phyloP scores from a whole-genome alignment of 2,888 invertebrate genomes.

The Entomobrya proxima region DNA sequence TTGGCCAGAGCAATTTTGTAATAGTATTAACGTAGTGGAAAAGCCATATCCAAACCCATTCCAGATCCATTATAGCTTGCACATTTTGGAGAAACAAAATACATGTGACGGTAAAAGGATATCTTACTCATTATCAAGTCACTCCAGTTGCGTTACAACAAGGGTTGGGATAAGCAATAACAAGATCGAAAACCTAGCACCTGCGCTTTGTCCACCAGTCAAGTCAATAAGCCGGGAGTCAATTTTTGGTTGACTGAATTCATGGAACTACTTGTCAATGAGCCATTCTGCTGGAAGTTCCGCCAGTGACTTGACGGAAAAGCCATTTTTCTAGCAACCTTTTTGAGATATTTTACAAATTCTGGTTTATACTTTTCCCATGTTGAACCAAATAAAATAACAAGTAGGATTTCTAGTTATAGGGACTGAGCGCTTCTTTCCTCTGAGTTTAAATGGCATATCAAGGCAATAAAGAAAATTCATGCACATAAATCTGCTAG shows the following conservation, averaged over 20 bases:
- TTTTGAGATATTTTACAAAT: neutral
- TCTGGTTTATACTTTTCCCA: neutral
- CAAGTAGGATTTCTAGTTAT: neutral
- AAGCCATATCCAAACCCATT: too few relatives aligned
- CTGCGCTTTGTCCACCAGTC: constrained; percentile 36
- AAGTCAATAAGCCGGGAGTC: constrained; percentile 21
- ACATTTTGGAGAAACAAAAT: too few relatives aligned
- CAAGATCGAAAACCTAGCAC: constrained; percentile 21
- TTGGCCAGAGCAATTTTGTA: neutral
- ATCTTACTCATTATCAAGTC: neutral
- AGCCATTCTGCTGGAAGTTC: constrained; percentile 47
- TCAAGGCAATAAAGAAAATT: constrained; percentile 39
- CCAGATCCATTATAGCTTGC: too few relatives aligned
- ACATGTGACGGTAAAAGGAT: neutral
- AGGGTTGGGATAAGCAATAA: neutral
- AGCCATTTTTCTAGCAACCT: neutral
- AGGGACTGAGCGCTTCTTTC: neutral
- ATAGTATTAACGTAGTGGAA: neutral
- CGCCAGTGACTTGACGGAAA: neutral
- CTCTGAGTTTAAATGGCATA: neutral
- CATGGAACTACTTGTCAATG: constrained; percentile 56
- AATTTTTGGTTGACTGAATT: constrained; percentile 56
- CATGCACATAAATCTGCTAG: constrained; percentile 39
- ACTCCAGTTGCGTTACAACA: neutral
- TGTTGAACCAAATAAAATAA: neutral